phyloP scores from a whole-genome alignment of 1,140 invertebrate species.

The Eumaeus atala region DNA sequence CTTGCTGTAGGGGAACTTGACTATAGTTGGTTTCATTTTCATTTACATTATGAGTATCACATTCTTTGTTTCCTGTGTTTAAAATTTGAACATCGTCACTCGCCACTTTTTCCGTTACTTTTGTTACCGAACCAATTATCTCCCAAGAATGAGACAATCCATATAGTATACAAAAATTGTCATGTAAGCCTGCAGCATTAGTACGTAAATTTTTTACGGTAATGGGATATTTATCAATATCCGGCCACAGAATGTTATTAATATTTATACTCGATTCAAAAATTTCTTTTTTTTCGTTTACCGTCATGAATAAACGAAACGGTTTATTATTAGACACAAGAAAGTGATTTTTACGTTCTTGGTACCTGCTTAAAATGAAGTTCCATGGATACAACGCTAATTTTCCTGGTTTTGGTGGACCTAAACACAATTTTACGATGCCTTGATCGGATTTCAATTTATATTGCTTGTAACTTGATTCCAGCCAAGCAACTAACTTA shows the following conservation, averaged over 20 bases:
- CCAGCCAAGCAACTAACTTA: constrained; percentile 51
- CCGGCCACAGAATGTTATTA: constrained; percentile 42
- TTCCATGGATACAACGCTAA: constrained; percentile 51
- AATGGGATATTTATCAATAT: constrained; percentile 48
- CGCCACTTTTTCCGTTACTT: constrained; percentile 31
- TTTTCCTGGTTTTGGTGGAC: constrained; percentile 46
- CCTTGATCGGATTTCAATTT: constrained; percentile 35
- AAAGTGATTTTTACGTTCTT: constrained; percentile 54
- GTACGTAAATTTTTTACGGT: constrained; percentile 54
- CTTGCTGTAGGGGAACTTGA: background rate
- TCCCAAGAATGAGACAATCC: constrained; percentile 56
- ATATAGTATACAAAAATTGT: constrained; percentile 59
- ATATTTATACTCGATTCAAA: constrained; percentile 55
- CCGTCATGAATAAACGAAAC: constrained; percentile 52
- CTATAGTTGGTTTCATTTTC: background rate
- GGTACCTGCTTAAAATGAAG: constrained; percentile 56
- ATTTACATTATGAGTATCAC: background rate
- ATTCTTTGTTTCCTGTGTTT: too few relatives aligned
- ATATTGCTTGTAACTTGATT: constrained; percentile 50
- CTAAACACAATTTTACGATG: constrained; percentile 35
- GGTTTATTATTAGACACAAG: constrained; percentile 44
- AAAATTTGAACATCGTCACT: background rate
- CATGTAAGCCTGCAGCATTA: constrained; percentile 42
- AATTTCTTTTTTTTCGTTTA: constrained; percentile 34
- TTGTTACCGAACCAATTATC: constrained; percentile 49